Conservation (phyloP, 1,140 invertebrate species). For the Asobara japonica region DNA sequence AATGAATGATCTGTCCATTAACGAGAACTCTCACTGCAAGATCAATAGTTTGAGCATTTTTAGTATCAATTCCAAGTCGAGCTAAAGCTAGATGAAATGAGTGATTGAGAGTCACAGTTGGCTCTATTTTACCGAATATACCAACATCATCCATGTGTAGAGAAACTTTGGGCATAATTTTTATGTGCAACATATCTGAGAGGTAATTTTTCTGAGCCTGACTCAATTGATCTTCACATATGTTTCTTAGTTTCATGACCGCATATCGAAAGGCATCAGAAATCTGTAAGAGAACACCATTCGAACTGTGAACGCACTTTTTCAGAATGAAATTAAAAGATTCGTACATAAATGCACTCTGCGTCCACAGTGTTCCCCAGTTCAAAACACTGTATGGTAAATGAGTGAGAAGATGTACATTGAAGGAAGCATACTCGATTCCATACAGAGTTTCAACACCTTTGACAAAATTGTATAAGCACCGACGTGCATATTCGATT, state of each 20-base stretch:
- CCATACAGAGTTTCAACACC: conserved; percentile 39
- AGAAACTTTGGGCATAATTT: no score
- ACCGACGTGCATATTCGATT: conserved; percentile 32
- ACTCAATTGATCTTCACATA: neutral
- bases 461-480: conserved; percentile 40
- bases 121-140: no score
- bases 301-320: neutral
- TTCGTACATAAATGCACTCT: neutral
- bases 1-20: conserved; percentile 14
- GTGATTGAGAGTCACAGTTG: no score
- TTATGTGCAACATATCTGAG: no score
- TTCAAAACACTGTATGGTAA: neutral
- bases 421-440: neutral
- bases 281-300: neutral
- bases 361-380: neutral
- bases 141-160: no score
- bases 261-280: neutral
- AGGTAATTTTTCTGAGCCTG: neutral
- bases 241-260: neutral
- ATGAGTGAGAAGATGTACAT: neutral
- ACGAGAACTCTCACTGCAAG: neutral
- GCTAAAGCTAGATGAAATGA: no score
- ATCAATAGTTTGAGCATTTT: neutral
- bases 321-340: neutral
- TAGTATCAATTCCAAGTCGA: neutral